Evolutionary conservation across 2,888 invertebrate species (phyloP), one percentile per base, ranked within the genome.

Genomic region (Subacronicta megacephala): DNA sequence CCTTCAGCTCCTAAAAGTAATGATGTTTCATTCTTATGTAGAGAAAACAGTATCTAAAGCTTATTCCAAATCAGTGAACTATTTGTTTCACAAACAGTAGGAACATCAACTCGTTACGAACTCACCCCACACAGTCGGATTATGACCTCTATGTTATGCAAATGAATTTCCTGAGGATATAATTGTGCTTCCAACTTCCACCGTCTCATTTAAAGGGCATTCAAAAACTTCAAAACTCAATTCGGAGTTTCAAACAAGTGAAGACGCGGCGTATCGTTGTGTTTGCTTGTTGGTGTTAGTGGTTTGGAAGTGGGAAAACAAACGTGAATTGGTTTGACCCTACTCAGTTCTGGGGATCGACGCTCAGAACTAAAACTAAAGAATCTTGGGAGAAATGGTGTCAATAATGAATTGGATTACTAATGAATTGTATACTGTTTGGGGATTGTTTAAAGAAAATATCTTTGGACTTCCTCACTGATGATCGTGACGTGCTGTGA

Each of bases 141-240:
- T 66, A 66, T 57, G 52, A 59, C 35, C 66, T 57, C 66, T 70
- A 62, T 75, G 77, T 66, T 70, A 78, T 81, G 78, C 77, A 80
- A 83, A 84, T 82, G 72, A 65, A 74, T 78, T 74, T 78, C 75
- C 77, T 72, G 61, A 53, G 71, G 65, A 77, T 76, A 81, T 82
- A 82, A 85, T 83, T 83, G 80, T 70, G 75, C 65, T 57, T 45
- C 65, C 62, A 77, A 80, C 75, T 76, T 77, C 60, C 74, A 72
- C 65, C 66, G 71, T 75, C 80, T 81, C 79, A 81, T 83, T 81
- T 78, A 73, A 75, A 70, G 72, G 72, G 72, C 70, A 82, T 85
- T 85, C 83, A 82, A 76, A 80, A 83, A 84, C 64, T 83, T 83
- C 56, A 53, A 37, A 81, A 82, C 80, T 80, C 80, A 74, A 83